A percentile compares a stretch with the other conserved stretches of the same genome.
phyloP scores from a whole-genome alignment of 2,888 invertebrate genomes.

The Drosophila fungiperda region DNA sequence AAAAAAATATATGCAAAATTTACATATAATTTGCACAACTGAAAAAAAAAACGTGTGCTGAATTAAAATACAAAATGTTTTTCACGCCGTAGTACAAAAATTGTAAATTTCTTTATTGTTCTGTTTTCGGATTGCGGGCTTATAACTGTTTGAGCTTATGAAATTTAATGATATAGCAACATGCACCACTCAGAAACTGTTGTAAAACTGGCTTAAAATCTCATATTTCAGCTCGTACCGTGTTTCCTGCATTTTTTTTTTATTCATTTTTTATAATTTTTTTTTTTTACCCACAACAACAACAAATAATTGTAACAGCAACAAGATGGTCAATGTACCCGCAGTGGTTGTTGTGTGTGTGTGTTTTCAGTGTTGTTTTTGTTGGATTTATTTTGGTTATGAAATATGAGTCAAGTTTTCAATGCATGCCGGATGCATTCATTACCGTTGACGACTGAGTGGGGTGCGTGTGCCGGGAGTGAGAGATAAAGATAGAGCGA shows the following conservation, averaged over 20 bases:
- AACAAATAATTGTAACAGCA: slow-evolving; percentile 53
- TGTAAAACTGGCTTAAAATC: slow-evolving; percentile 73
- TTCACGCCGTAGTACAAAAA: background rate
- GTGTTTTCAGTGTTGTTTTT: slow-evolving; percentile 1
- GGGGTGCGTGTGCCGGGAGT: slow-evolving; percentile 7
- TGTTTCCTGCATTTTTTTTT: slow-evolving; percentile 1
- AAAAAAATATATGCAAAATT: slow-evolving; percentile 41
- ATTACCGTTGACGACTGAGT: slow-evolving; percentile 76
- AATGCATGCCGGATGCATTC: slow-evolving; percentile 82
- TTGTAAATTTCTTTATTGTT: background rate
- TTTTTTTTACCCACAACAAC: slow-evolving; percentile 20
- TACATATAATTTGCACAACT: slow-evolving; percentile 62
- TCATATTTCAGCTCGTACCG: slow-evolving; percentile 36
- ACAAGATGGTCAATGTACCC: slow-evolving; percentile 79
- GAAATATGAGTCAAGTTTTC: slow-evolving; percentile 82
- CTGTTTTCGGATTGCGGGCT: slow-evolving; percentile 1
- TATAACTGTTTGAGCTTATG: slow-evolving; percentile 51
- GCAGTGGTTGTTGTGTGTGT: slow-evolving; percentile 27
- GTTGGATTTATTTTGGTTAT: slow-evolving; percentile 61
- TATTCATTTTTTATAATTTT: slow-evolving; percentile 10
- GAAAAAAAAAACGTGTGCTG: slow-evolving; percentile 27
- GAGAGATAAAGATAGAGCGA: background rate
- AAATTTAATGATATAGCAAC: slow-evolving; percentile 63
- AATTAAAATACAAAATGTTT: slow-evolving; percentile 34
- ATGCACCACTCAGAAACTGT: slow-evolving; percentile 30